These are phyloP conservation scores for Paracentrotus lividus DNA, from an alignment of 53 echinoderm and acorn worm genomes.

Conservation along the genomic window DNA sequence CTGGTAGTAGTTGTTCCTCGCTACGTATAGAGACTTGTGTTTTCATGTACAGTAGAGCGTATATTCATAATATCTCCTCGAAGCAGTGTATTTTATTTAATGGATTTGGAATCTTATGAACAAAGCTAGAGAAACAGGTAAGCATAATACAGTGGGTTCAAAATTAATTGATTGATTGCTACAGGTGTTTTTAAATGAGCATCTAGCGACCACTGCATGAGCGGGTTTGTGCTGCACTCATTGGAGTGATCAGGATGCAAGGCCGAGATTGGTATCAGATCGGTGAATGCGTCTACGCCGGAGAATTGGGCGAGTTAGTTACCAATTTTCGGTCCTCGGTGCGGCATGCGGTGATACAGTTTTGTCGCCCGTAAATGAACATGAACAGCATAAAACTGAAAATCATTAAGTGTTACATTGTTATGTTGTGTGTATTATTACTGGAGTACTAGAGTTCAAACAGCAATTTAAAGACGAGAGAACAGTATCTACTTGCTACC, in stretches of 20 bases:
- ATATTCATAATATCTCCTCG: not conserved
- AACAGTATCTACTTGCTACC: too few species aligned
- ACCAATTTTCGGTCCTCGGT: too few species aligned
- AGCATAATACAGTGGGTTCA: not conserved
- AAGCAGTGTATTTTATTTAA: not conserved
- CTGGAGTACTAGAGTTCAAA: too few species aligned
- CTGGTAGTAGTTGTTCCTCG: not conserved
- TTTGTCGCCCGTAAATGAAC: too few species aligned
- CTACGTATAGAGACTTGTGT: not conserved
- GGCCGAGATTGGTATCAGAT: not conserved
- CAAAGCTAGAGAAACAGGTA: not conserved
- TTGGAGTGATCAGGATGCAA: not conserved
- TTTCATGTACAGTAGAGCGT: not conserved
- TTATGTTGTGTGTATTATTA: too few species aligned
- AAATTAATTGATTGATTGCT: not conserved
- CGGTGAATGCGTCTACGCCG: not conserved
- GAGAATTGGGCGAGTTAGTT: not conserved
- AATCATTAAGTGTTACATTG: too few species aligned
- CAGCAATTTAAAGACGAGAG: too few species aligned
- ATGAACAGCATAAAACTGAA: too few species aligned
- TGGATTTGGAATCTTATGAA: not conserved
- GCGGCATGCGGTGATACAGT: too few species aligned
- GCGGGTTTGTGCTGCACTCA: not conserved
- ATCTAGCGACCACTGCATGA: not conserved
- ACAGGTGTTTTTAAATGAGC: slow-evolving; percentile 38